Percentiles rank a stretch among this genome's conserved stretches.
Conservation (phyloP, 2,888 invertebrate species). For the Ochlodes sylvanus region DNA sequence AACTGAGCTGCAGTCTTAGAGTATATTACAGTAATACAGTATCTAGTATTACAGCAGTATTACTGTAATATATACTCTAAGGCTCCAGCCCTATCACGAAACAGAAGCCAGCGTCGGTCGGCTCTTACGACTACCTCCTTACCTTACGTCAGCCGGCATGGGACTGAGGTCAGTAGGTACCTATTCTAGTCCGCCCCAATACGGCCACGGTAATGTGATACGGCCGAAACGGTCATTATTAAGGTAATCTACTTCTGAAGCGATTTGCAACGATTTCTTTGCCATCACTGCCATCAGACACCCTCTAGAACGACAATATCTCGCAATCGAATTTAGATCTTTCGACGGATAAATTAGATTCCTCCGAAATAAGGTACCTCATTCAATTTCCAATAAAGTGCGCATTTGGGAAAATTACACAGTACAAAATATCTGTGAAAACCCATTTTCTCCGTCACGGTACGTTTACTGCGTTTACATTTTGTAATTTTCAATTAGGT, state of each 20-base stretch:
- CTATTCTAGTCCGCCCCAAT: no score
- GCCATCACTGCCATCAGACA: conserved; percentile 9
- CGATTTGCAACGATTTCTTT: conserved; percentile 6
- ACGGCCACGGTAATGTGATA: no score
- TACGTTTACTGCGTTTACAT: not conserved
- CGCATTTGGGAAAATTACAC: conserved; percentile 23
- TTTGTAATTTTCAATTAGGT: conserved; percentile 1
- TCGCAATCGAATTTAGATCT: conserved; percentile 31
- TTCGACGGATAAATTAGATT: conserved; percentile 31
- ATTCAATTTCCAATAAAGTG: conserved; percentile 29
- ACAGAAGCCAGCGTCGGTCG: no score
- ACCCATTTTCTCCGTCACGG: not conserved
- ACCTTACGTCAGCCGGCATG: no score
- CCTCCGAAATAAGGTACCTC: conserved; percentile 28
- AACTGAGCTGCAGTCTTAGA: no score
- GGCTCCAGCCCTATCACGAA: no score
- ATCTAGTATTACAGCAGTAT: no score
- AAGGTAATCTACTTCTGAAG: not conserved
- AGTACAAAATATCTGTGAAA: conserved; percentile 2
- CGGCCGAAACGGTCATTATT: no score
- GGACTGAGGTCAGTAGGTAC: no score
- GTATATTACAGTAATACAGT: no score
- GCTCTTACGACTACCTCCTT: no score
- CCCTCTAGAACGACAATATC: conserved; percentile 10
- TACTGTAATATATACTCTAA: no score